Conservation (phyloP, 2,888 invertebrate species). For the Lycophotia porphyrea region DNA sequence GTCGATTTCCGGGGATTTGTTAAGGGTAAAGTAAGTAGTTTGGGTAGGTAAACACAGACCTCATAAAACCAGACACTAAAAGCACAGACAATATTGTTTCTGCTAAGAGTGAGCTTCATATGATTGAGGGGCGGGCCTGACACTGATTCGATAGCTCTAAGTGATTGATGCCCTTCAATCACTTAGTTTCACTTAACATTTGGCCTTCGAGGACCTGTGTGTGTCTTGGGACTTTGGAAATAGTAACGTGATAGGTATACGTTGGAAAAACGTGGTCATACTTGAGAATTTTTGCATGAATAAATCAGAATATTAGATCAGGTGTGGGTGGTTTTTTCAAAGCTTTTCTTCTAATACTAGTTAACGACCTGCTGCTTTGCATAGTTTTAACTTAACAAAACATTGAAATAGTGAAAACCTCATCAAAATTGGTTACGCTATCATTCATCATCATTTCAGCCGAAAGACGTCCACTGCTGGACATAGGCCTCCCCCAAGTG, state of each 20-base stretch:
- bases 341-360: not conserved
- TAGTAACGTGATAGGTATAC: not conserved
- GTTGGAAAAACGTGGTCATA: not conserved
- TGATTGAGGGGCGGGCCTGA: not conserved
- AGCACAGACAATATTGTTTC: constrained; percentile 33
- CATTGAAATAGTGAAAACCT: not conserved
- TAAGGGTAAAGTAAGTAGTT: not conserved
- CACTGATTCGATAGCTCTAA: constrained; percentile 32
- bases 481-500: too few relatives aligned
- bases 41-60: constrained; percentile 12
- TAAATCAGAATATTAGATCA: not conserved
- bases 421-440: too few relatives aligned
- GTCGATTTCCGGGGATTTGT: too few relatives aligned
- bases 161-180: constrained; percentile 46
- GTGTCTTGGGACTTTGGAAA: constrained; percentile 15
- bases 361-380: not conserved
- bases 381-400: not conserved
- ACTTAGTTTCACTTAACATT: constrained; percentile 34
- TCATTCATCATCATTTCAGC: too few relatives aligned
- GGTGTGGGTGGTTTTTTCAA: not conserved
- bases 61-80: constrained; percentile 1
- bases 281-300: not conserved
- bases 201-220: constrained; percentile 13
- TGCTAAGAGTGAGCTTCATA: not conserved
- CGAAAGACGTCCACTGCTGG: too few relatives aligned